These are phyloP conservation scores for Azorinus chamasolen DNA, from an alignment of 2,888 invertebrate species.

Conservation along the genomic window DNA sequence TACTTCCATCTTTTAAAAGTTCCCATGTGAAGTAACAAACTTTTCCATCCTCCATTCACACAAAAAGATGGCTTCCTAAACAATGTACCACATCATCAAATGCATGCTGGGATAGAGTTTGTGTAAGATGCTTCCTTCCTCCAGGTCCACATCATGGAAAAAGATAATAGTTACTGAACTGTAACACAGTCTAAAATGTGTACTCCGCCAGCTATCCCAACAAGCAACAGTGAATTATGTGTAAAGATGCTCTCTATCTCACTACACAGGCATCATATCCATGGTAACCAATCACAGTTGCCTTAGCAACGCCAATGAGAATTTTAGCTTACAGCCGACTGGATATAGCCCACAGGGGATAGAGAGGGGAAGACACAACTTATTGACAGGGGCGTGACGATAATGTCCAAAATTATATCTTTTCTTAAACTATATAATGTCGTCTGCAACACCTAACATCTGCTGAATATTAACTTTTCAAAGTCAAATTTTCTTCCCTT, in stretches of 20 bases:
- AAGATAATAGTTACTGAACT: slow-evolving; percentile 28
- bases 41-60: slow-evolving; percentile 24
- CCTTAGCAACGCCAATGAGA: slow-evolving; percentile 69
- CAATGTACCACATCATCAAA: slow-evolving; percentile 69
- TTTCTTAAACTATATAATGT: too few species aligned
- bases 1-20: too few species aligned
- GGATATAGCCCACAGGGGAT: slow-evolving; percentile 49
- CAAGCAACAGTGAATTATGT: slow-evolving; percentile 51
- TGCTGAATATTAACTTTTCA: too few species aligned
- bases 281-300: slow-evolving; percentile 74
- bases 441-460: too few species aligned
- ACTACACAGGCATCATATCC: slow-evolving; percentile 73
- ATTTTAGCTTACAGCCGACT: slow-evolving; percentile 41
- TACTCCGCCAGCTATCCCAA: slow-evolving; percentile 55
- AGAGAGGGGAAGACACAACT: neutral
- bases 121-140: slow-evolving; percentile 44
- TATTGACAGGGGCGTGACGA: slow-evolving; percentile 26
- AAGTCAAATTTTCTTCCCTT: too few species aligned
- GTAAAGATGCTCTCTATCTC: slow-evolving; percentile 56
- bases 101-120: slow-evolving; percentile 64
- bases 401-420: slow-evolving; percentile 32
- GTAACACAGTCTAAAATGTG: slow-evolving; percentile 42
- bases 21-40: slow-evolving; percentile 5
- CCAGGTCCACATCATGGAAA: slow-evolving; percentile 24
- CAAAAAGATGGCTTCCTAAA: slow-evolving; percentile 69